Conservation (phyloP, 2,113 vertebrate species). For the Indicator maculatus region DNA sequence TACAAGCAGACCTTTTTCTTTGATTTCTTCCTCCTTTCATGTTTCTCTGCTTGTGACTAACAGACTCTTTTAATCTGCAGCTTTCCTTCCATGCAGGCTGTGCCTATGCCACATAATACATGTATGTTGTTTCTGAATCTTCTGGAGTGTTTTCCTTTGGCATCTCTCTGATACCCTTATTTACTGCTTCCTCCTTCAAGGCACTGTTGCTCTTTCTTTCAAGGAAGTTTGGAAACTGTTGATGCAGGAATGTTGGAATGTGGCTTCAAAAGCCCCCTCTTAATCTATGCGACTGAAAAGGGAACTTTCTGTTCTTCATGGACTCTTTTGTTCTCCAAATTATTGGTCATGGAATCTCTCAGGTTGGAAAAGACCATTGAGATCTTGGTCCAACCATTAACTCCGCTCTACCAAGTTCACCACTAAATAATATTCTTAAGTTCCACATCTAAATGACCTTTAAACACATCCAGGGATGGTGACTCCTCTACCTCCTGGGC, state of each 20-base stretch:
- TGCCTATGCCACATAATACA: neutral
- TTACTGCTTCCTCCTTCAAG: constrained; percentile 11
- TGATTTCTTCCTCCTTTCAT: constrained; percentile 19
- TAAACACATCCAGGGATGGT: too few species aligned
- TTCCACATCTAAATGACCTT: too few species aligned
- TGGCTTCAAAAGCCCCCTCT: neutral
- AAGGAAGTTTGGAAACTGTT: neutral
- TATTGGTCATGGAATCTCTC: neutral
- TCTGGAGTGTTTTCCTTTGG: neutral
- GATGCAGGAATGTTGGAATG: neutral
- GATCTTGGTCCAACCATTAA: too few species aligned
- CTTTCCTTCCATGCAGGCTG: neutral
- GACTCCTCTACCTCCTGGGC: too few species aligned
- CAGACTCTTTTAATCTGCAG: constrained; percentile 21
- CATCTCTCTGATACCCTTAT: neutral
- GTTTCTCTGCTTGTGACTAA: constrained; percentile 3
- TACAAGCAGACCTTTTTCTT: neutral
- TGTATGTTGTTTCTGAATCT: neutral
- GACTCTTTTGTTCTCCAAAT: neutral
- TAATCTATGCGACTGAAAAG: neutral
- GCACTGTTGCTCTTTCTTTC: neutral
- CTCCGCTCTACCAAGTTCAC: too few species aligned
- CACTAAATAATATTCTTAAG: too few species aligned
- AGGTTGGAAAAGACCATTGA: too few species aligned
- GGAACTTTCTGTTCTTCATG: neutral